These are phyloP conservation scores for Cryptomyrus ogoouensis DNA, from an alignment of 2,113 vertebrate genomes.

Conservation along the genomic window DNA sequence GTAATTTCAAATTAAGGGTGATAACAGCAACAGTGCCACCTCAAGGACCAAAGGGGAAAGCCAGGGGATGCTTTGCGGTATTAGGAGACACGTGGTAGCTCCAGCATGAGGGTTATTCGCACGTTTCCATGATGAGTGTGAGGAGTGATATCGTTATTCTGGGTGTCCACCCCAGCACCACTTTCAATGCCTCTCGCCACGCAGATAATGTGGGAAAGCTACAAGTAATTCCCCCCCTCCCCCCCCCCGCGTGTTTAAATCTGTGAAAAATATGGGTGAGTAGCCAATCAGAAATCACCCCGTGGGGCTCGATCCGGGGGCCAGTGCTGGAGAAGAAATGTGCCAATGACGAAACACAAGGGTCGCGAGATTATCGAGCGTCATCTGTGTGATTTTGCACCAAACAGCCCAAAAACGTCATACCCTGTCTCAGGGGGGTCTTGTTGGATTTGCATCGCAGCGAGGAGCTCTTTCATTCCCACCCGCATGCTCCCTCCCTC, in stretches of 20 bases:
- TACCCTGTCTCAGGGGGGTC: background rate
- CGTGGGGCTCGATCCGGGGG: background rate
- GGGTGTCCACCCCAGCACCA: conserved; percentile 30
- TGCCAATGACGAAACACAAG: background rate
- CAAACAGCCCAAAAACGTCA: background rate
- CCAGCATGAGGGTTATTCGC: conserved; percentile 46
- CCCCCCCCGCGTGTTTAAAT: background rate
- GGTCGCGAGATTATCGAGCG: background rate
- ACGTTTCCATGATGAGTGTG: conserved; percentile 23
- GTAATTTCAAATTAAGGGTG: background rate
- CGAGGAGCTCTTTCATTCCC: conserved; percentile 6
- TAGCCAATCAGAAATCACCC: background rate
- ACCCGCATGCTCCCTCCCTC: background rate
- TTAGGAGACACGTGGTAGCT: conserved; percentile 47
- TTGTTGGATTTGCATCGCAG: conserved; percentile 10
- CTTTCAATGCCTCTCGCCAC: background rate
- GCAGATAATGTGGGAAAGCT: background rate
- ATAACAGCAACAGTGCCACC: conserved; percentile 42
- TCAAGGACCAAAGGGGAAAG: conserved; percentile 37
- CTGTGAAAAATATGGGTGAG: background rate
- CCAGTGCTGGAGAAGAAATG: background rate
- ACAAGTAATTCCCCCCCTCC: background rate
- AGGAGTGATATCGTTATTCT: conserved; percentile 21
- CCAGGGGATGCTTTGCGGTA: conserved; percentile 49
- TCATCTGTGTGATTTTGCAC: background rate